These are phyloP conservation scores for Phortica magna DNA, from an alignment of 2,888 invertebrate species.

Conservation along the genomic window DNA sequence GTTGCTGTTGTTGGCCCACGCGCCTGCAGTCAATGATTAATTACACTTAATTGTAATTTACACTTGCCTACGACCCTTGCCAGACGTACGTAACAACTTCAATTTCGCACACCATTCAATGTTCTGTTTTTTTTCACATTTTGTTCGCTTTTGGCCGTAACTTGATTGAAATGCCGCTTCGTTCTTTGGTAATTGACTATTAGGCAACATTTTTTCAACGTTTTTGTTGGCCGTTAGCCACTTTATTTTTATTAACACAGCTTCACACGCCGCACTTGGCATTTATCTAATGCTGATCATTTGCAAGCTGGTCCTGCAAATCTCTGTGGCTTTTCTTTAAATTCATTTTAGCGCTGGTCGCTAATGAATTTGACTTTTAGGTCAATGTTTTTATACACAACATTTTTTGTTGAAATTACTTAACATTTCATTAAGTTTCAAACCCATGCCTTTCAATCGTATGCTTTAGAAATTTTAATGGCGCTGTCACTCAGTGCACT, in stretches of 20 bases:
- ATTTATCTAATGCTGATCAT: not conserved
- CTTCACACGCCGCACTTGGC: constrained; percentile 33
- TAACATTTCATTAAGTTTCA: not conserved
- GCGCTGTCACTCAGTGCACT: not conserved
- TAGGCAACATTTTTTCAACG: constrained; percentile 49
- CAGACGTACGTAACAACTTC: not conserved
- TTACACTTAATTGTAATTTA: constrained; percentile 70
- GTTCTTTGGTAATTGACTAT: constrained; percentile 59
- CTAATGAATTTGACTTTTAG: not conserved
- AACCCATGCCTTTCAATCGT: not conserved
- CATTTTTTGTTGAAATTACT: too few relatives aligned
- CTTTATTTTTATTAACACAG: constrained; percentile 46
- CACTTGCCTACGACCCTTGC: constrained; percentile 42
- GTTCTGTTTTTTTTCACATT: not conserved
- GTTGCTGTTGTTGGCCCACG: constrained; percentile 24
- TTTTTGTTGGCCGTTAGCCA: constrained; percentile 34
- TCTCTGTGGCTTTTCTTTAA: constrained; percentile 25
- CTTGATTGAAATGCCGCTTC: constrained; percentile 19
- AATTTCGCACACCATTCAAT: constrained; percentile 6
- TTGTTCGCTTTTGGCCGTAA: not conserved
- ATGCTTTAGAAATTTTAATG: not conserved
- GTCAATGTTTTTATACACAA: too few relatives aligned
- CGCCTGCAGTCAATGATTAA: constrained; percentile 58
- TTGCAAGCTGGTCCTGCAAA: constrained; percentile 37
- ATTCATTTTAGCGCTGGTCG: constrained; percentile 39